Percentiles rank a stretch among this genome's conserved stretches.
Conservation (phyloP, 2,888 invertebrate genomes). For the Nemurella pictetii region DNA sequence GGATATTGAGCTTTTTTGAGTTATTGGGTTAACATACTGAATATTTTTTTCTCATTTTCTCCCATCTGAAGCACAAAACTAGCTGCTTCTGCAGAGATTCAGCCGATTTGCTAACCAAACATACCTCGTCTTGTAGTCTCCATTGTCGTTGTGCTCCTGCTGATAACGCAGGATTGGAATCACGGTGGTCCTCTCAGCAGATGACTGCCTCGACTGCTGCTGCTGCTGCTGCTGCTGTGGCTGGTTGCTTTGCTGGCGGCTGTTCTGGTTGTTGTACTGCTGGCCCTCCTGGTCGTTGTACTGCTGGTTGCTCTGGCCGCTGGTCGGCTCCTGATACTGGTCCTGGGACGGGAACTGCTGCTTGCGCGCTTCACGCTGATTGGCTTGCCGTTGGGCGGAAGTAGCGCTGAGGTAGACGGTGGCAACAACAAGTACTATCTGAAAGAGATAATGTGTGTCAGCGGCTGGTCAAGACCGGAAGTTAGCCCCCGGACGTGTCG, state of each 20-base stretch:
- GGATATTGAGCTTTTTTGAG: too few species aligned
- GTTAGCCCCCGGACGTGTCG: too few species aligned
- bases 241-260: slow-evolving; percentile 43
- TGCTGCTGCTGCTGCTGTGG: slow-evolving; percentile 52
- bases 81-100: too few species aligned
- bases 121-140: slow-evolving; percentile 80
- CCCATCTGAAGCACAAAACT: too few species aligned
- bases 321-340: background rate
- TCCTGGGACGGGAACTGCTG: slow-evolving; percentile 10
- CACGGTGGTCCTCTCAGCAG: slow-evolving; percentile 51
- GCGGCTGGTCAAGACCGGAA: too few species aligned
- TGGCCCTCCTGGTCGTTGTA: slow-evolving; percentile 36
- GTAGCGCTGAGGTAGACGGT: background rate
- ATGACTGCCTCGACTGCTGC: slow-evolving; percentile 43
- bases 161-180: slow-evolving; percentile 81
- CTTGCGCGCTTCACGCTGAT: background rate
- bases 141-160: slow-evolving; percentile 81
- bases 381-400: background rate
- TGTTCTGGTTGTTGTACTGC: slow-evolving; percentile 44
- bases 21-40: too few species aligned
- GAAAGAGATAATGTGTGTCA: too few species aligned
- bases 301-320: slow-evolving; percentile 41
- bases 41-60: too few species aligned
- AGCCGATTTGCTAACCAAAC: too few species aligned
- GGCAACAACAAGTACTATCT: background rate